phyloP scores from a whole-genome alignment of 2,797 vertebrate species.

The Pangasius mekongensis region DNA sequence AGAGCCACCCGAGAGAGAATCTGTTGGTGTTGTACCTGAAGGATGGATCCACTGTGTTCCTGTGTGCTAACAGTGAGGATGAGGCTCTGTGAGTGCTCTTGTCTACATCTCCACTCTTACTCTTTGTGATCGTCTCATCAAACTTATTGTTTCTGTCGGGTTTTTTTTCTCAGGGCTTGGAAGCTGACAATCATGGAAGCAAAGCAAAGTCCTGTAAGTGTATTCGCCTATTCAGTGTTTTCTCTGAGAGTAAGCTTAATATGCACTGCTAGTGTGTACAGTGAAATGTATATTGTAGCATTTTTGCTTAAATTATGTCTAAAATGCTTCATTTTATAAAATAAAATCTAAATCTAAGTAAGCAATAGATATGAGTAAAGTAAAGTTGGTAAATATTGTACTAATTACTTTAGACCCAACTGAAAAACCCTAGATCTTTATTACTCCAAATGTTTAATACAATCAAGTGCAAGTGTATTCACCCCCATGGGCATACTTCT shows the following conservation, averaged over 20 bases:
- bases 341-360: neutral
- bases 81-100: constrained; percentile 85
- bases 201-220: constrained; percentile 85
- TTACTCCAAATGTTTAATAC: neutral
- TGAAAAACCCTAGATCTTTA: neutral
- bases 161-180: constrained; percentile 84
- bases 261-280: neutral
- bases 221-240: neutral
- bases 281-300: neutral
- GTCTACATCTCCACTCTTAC: neutral
- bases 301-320: neutral
- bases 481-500: neutral
- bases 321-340: neutral
- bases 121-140: neutral
- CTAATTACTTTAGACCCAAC: neutral
- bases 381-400: neutral
- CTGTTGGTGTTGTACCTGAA: constrained; percentile 80
- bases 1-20: constrained; percentile 83
- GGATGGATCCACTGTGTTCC: constrained; percentile 78
- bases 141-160: neutral
- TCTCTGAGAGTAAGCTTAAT: neutral
- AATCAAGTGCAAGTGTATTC: neutral
- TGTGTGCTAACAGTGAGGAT: constrained; percentile 90
- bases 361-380: neutral
- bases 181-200: constrained; percentile 88